phyloP scores from a whole-genome alignment of 2,113 vertebrate species.

The Lonchura striata region DNA sequence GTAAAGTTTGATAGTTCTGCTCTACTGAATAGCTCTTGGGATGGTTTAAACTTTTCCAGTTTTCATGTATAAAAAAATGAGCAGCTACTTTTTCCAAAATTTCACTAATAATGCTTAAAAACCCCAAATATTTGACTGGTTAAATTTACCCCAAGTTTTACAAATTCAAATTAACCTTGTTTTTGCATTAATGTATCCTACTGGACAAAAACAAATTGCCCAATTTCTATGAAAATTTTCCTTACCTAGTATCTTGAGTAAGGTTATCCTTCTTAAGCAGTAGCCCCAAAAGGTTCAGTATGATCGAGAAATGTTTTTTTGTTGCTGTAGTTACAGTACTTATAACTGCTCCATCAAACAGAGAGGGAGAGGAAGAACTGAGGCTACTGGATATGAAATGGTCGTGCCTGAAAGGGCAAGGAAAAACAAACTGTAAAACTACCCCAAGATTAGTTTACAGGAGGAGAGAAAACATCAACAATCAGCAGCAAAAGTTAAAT shows the following conservation, averaged over 20 bases:
- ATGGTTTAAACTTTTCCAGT: not conserved
- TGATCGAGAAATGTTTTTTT: slow-evolving; percentile 95
- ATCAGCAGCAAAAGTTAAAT: not conserved
- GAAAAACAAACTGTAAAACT: not conserved
- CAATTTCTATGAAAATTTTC: not conserved
- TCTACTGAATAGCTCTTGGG: not conserved
- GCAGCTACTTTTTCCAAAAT: not conserved
- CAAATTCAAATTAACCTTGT: not conserved
- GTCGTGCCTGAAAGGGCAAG: slow-evolving; percentile 81
- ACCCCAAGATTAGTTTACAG: not conserved
- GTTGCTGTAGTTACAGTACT: slow-evolving; percentile 98
- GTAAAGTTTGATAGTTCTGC: not conserved
- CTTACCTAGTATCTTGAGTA: slow-evolving; percentile 88
- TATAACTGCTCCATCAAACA: slow-evolving; percentile 97
- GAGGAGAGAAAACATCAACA: not conserved
- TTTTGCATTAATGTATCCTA: not conserved
- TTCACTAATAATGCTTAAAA: not conserved
- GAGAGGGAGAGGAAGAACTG: slow-evolving; percentile 92
- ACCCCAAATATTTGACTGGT: accelerated
- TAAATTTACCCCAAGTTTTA: not conserved
- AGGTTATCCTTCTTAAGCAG: slow-evolving; percentile 91
- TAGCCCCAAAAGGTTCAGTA: slow-evolving; percentile 87
- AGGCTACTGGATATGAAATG: slow-evolving; percentile 99
- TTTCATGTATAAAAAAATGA: not conserved
- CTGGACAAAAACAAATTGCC: not conserved